These are phyloP conservation scores for Eunapius fragilis DNA, from an alignment of 37 sponge, comb jelly and placozoan species.

Conservation along the genomic window DNA sequence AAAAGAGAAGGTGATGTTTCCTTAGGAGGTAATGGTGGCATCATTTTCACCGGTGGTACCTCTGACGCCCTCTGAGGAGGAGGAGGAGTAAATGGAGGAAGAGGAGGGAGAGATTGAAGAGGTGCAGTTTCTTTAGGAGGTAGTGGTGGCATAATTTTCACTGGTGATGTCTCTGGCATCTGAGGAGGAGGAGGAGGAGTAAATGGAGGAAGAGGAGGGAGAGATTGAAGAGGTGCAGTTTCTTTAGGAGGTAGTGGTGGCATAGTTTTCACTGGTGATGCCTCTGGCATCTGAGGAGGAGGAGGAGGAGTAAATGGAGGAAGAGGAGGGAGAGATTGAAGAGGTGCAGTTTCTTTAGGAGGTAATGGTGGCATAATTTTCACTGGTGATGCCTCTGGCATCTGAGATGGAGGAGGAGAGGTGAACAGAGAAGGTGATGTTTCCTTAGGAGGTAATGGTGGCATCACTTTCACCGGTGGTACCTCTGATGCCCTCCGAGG, in stretches of 20 bases:
- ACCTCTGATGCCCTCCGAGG: background rate
- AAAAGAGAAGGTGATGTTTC: background rate
- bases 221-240: background rate
- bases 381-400: background rate
- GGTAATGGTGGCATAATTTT: background rate
- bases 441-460: background rate
- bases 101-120: background rate
- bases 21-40: constrained; percentile 10
- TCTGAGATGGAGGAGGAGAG: background rate
- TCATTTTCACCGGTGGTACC: too few relatives aligned
- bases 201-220: constrained; percentile 5
- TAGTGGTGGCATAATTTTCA: too few relatives aligned
- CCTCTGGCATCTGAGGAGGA: background rate
- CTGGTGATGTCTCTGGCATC: background rate
- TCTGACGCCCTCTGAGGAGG: background rate
- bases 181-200: constrained; percentile 23
- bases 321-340: background rate
- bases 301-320: background rate
- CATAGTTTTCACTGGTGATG: background rate
- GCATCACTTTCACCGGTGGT: background rate
- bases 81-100: background rate
- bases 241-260: constrained; percentile 20
- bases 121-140: background rate
- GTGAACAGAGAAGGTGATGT: background rate
- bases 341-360: constrained; percentile 4